Evolutionary conservation across 1,140 invertebrate species (phyloP), one percentile per base, ranked within the genome.

Genomic region (Muscidifurax raptorellus): DNA sequence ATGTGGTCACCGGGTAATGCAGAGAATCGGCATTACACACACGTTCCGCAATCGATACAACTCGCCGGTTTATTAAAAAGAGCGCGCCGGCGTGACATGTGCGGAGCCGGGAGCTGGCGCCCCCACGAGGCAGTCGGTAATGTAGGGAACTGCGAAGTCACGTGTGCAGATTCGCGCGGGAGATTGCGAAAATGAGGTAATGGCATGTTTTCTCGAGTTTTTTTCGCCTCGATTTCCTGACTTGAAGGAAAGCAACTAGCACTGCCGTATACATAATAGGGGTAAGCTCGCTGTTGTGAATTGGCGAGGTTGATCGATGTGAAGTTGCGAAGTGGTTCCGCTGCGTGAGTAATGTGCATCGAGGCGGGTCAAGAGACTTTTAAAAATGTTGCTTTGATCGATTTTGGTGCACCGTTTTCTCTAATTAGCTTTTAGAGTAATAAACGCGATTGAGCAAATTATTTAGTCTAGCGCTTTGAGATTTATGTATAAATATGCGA

Each of bases 21-120:
- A 59, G 52, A 59, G 22, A 59, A 59, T 59, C 52, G 52, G n/a
- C 52, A 59, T 59, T 59, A n/a, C 22, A 18, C 15, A 22, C 47
- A 13, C 47, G 15, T 22, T 22, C 22, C 18, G 18, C 18, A 59
- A 59, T 59, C 52, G 52, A 59, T 59, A 59, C 18, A 18, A n/a
- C 52, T 59, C 52, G 18, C 22, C 52, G 18, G 52, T 59, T 40
- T n/a, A 18, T n/a, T n/a, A 59, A n/a, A n/a, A 59, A 47, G 44
- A 47, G 44, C 44, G n/a, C 0, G 44, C 44, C 69, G 69, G 15
- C 69, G 69, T 15, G 25, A 25, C 67, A 40, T 30, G 15, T n/a
- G n/a, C n/a, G 71, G 27, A 18, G 71, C 36, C 66, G 79, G 30
- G 36, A 80, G 79, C 79, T 80, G 36, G 79, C 79, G 79, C 79